Percentiles rank a stretch among this genome's conserved stretches.
phyloP scores from a whole-genome alignment of 1,140 invertebrate species.

The Cephus cinctus region DNA sequence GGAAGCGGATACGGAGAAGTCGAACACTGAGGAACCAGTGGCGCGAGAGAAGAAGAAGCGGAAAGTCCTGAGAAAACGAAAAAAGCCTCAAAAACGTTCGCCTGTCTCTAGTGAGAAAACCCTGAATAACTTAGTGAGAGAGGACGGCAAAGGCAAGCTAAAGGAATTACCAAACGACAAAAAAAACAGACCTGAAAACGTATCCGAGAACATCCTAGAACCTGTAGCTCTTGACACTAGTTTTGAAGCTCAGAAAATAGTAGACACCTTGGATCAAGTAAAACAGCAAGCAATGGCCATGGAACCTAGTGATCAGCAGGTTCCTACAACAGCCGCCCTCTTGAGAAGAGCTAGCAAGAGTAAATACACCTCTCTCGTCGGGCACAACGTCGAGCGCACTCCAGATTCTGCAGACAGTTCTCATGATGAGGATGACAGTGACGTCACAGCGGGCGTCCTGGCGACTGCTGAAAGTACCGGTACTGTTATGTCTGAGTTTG shows the following conservation, averaged over 20 bases:
- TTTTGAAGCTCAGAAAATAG: slow-evolving; percentile 24
- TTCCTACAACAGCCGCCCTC: slow-evolving; percentile 31
- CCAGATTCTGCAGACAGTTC: slow-evolving; percentile 48
- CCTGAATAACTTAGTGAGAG: slow-evolving; percentile 3
- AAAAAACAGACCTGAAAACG: not conserved
- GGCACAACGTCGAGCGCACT: slow-evolving; percentile 29
- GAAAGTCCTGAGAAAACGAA: slow-evolving; percentile 50
- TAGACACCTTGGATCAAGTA: slow-evolving; percentile 42
- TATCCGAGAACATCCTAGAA: not conserved
- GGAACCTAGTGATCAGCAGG: slow-evolving; percentile 41
- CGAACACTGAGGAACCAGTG: slow-evolving; percentile 51
- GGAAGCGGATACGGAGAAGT: slow-evolving; percentile 57
- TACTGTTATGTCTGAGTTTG: slow-evolving; percentile 56
- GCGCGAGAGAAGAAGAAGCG: slow-evolving; percentile 47
- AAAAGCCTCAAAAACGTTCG: slow-evolving; percentile 42
- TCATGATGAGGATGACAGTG: slow-evolving; percentile 50
- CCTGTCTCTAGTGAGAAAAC: slow-evolving; percentile 23
- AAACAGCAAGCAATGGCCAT: slow-evolving; percentile 44
- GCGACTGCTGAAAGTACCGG: slow-evolving; percentile 40
- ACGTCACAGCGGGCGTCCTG: slow-evolving; percentile 41
- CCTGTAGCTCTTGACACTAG: not conserved
- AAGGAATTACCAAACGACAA: not conserved
- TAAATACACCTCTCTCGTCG: slow-evolving; percentile 40
- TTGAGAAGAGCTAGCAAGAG: slow-evolving; percentile 33
- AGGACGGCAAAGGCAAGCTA: not conserved